phyloP scores from a whole-genome alignment of 1,140 invertebrate genomes.

The Drosophila pandora region DNA sequence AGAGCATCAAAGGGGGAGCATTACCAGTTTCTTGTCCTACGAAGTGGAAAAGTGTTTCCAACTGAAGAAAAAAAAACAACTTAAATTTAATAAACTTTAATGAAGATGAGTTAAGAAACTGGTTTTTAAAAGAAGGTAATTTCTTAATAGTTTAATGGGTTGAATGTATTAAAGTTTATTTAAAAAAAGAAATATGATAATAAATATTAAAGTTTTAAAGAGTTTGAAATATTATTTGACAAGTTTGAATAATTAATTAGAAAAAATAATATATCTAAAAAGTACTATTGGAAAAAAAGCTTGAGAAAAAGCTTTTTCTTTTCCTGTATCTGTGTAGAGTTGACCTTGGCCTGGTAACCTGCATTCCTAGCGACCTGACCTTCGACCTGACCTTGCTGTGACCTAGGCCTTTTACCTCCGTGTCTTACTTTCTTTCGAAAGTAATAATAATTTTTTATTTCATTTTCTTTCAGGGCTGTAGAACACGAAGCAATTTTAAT shows the following conservation, averaged over 20 bases:
- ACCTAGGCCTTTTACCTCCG: slow-evolving; percentile 25
- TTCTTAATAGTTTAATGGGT: background rate
- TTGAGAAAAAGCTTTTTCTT: slow-evolving; percentile 22
- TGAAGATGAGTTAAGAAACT: slow-evolving; percentile 3
- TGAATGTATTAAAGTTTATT: background rate
- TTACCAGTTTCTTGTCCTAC: slow-evolving; percentile 42
- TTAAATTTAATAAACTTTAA: slow-evolving; percentile 4
- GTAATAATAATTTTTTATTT: background rate
- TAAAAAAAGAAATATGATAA: background rate
- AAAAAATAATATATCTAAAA: background rate
- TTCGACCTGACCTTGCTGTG: slow-evolving; percentile 47
- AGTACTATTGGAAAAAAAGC: slow-evolving; percentile 20
- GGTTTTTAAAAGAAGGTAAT: slow-evolving; percentile 1
- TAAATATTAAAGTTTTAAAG: background rate
- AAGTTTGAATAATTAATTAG: background rate
- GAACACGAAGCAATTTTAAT: slow-evolving; percentile 12
- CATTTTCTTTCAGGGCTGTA: slow-evolving; percentile 17
- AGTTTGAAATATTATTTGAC: background rate
- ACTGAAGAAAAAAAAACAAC: background rate
- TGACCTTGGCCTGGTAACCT: slow-evolving; percentile 58
- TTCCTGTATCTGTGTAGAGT: slow-evolving; percentile 6
- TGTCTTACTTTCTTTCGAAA: slow-evolving; percentile 12
- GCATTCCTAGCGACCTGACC: slow-evolving; percentile 27
- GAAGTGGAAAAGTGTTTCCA: slow-evolving; percentile 16
- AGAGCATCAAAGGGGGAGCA: slow-evolving; percentile 2